Conservation (phyloP, 2,113 vertebrate genomes). For the Alces alces region DNA sequence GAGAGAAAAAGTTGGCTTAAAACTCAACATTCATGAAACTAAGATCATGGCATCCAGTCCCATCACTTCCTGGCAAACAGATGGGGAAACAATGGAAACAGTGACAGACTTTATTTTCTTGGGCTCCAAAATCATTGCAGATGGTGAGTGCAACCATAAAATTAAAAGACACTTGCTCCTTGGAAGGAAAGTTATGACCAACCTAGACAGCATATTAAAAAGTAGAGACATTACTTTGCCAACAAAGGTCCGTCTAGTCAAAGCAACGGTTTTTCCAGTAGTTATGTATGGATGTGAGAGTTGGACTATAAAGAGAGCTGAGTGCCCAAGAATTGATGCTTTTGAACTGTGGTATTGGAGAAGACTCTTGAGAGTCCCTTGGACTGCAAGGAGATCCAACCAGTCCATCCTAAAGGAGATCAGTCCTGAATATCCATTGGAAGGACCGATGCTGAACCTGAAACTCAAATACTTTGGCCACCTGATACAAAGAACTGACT, state of each 20-base stretch:
- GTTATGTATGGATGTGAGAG: neutral
- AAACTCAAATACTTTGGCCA: neutral
- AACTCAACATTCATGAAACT: neutral
- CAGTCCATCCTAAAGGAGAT: neutral
- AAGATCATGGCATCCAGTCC: neutral
- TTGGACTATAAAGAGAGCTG: neutral
- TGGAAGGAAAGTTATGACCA: neutral
- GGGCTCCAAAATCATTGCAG: neutral
- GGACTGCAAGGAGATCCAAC: neutral
- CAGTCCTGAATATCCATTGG: neutral
- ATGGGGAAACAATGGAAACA: neutral
- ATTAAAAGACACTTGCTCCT: neutral
- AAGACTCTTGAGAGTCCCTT: neutral
- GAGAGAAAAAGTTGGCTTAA: neutral
- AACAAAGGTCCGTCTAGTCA: neutral
- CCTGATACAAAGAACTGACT: neutral
- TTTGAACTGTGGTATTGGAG: neutral
- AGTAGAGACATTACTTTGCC: neutral
- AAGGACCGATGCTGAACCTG: neutral
- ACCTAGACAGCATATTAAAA: neutral
- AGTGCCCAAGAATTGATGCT: fast-evolving
- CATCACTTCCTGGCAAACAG: neutral
- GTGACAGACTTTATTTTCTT: neutral
- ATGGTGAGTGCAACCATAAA: neutral
- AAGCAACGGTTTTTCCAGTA: neutral